Conservation (phyloP, 2,888 invertebrate species). For the Scelioninae gen. 1 region DNA sequence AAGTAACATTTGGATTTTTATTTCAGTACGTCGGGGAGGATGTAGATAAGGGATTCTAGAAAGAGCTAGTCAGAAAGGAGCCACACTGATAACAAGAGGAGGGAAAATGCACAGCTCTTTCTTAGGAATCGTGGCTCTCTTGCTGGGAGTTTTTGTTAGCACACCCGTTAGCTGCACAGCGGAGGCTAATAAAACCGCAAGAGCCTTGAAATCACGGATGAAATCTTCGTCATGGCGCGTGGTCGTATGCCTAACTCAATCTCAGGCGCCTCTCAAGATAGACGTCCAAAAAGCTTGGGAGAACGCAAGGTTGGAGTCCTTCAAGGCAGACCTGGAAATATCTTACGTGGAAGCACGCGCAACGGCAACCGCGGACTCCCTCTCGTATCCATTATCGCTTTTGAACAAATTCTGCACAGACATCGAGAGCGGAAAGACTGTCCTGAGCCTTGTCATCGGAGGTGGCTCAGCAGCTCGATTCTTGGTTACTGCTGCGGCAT, state of each 20-base stretch:
- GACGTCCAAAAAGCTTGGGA: conserved; percentile 83
- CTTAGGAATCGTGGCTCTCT: conserved; percentile 74
- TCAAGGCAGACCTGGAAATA: conserved; percentile 80
- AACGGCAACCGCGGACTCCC: conserved; percentile 76
- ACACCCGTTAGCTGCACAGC: conserved; percentile 72
- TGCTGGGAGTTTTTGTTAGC: conserved; percentile 74
- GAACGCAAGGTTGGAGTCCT: conserved; percentile 79
- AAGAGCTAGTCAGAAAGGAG: conserved; percentile 58
- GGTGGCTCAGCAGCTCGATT: conserved; percentile 82
- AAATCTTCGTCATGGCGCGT: conserved; percentile 78
- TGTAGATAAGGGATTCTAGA: conserved; percentile 70
- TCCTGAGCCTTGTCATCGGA: conserved; percentile 80
- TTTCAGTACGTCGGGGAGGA: conserved; percentile 64
- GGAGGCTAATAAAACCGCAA: conserved; percentile 75
- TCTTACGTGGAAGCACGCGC: conserved; percentile 80
- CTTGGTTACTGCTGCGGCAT: conserved; percentile 80
- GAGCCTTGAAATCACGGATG: conserved; percentile 64
- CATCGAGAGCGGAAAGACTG: conserved; percentile 80
- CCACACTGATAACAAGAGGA: conserved; percentile 66
- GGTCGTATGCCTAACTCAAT: conserved; percentile 81
- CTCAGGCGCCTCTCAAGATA: conserved; percentile 76
- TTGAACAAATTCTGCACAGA: conserved; percentile 82
- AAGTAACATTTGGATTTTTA: background rate
- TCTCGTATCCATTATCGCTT: conserved; percentile 78
- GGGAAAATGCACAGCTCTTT: conserved; percentile 78